These are phyloP conservation scores for Micronycteris hirsuta DNA, from an alignment of 2,113 vertebrate genomes.

Conservation along the genomic window DNA sequence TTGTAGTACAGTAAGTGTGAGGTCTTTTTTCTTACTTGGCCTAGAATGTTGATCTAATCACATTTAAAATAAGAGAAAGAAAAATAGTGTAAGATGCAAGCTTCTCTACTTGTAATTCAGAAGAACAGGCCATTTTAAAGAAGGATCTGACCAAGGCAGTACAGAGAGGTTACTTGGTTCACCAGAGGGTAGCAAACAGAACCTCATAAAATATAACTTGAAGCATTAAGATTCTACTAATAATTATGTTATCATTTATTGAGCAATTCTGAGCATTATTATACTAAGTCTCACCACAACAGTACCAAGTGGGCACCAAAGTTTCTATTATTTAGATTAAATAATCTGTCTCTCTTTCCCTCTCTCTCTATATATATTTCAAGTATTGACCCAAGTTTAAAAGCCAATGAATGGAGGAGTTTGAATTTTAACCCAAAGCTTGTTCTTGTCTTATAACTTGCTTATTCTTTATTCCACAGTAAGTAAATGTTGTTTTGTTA, in stretches of 20 bases:
- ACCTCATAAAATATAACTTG: background rate
- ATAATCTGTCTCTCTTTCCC: too few relatives aligned
- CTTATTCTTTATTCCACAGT: slow-evolving; percentile 15
- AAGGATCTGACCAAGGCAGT: background rate
- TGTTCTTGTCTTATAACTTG: background rate
- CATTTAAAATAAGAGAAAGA: background rate
- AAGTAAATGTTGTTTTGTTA: slow-evolving; percentile 15
- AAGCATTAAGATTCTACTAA: background rate
- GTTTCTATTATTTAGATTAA: background rate
- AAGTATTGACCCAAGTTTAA: slow-evolving; percentile 3
- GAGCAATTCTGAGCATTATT: background rate
- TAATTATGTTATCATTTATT: background rate
- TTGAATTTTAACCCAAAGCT: background rate
- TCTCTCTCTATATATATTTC: background rate
- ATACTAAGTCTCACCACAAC: background rate
- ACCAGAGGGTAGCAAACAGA: background rate
- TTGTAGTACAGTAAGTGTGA: slow-evolving; percentile 19
- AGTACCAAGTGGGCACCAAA: background rate
- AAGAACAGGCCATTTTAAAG: background rate
- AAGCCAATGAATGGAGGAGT: background rate
- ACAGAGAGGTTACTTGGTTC: background rate
- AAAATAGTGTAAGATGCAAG: background rate
- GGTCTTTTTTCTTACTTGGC: background rate
- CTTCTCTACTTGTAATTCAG: background rate
- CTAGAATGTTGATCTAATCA: slow-evolving; percentile 38